A percentile compares a stretch with the other conserved stretches of the same genome.
Conservation (phyloP, 2,888 invertebrate species). For the Brachyptera risi region DNA sequence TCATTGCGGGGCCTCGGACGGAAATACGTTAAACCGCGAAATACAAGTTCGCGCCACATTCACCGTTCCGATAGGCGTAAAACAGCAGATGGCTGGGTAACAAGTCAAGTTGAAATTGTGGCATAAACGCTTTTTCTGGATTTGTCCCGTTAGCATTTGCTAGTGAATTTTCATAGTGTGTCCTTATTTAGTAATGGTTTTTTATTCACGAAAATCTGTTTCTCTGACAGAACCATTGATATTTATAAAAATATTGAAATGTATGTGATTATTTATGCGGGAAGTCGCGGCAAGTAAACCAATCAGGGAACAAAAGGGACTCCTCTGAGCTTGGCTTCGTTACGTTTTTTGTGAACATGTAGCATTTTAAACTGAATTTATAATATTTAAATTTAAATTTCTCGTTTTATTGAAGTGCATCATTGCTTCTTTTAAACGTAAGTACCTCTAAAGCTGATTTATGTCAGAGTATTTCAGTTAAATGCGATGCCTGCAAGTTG, state of each 20-base stretch:
- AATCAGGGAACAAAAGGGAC: conserved; percentile 36
- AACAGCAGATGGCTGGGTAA: conserved; percentile 34
- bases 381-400: conserved; percentile 9
- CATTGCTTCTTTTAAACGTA: conserved; percentile 2
- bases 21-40: conserved; percentile 35
- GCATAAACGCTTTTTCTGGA: conserved; percentile 15
- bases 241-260: neutral
- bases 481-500: neutral
- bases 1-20: conserved; percentile 30
- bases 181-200: neutral
- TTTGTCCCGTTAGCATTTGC: conserved; percentile 11
- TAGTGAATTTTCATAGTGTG: neutral
- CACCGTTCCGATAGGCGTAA: conserved; percentile 34
- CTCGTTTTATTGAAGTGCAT: conserved; percentile 15
- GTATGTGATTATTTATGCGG: conserved; percentile 9
- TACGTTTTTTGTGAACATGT: conserved; percentile 29
- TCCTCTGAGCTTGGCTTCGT: conserved; percentile 26
- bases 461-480: neutral
- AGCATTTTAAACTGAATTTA: conserved; percentile 24
- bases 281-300: conserved; percentile 33
- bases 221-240: neutral
- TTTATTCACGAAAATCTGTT: conserved; percentile 3
- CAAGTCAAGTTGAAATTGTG: conserved; percentile 31
- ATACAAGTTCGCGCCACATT: conserved; percentile 36
- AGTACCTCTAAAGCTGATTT: neutral